phyloP scores from a whole-genome alignment of 2,113 vertebrate genomes.

The Catharus bicknelli region DNA sequence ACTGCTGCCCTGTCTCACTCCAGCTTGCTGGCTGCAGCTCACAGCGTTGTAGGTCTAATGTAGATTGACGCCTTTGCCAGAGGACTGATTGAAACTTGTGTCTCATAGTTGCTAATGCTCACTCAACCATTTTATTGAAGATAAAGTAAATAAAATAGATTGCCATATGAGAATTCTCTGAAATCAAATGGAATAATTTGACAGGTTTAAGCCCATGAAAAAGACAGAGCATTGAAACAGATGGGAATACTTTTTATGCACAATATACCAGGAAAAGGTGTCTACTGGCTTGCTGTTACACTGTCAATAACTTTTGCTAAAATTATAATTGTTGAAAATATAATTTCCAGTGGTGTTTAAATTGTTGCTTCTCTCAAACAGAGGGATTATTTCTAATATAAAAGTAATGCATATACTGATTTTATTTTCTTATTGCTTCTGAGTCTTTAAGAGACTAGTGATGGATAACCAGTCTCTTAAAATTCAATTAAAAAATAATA shows the following conservation, averaged over 20 bases:
- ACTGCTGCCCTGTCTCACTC: constrained; percentile 48
- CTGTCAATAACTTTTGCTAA: constrained; percentile 36
- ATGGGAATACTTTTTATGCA: constrained; percentile 66
- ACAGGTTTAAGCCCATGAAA: constrained; percentile 76
- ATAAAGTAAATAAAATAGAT: constrained; percentile 97
- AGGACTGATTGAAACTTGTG: constrained; percentile 89
- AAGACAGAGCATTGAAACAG: constrained; percentile 64
- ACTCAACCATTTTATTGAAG: constrained; percentile 97
- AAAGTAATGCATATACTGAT: background rate
- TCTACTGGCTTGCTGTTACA: constrained; percentile 9
- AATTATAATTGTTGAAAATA: constrained; percentile 38
- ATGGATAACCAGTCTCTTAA: background rate
- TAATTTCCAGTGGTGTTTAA: background rate
- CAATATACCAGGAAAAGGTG: constrained; percentile 33
- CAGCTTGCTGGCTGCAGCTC: constrained; percentile 62
- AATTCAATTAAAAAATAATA: constrained; percentile 8
- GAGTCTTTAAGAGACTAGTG: background rate
- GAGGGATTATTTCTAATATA: background rate
- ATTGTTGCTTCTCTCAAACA: background rate
- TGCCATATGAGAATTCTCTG: constrained; percentile 86
- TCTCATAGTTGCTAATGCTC: constrained; percentile 91
- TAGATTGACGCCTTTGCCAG: constrained; percentile 81
- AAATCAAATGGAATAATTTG: constrained; percentile 89
- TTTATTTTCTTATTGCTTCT: constrained; percentile 30
- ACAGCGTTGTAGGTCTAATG: constrained; percentile 74